Base-by-base conservation (phyloP, 2,888 invertebrate genomes). In the Spicauda simplicius region DNA sequence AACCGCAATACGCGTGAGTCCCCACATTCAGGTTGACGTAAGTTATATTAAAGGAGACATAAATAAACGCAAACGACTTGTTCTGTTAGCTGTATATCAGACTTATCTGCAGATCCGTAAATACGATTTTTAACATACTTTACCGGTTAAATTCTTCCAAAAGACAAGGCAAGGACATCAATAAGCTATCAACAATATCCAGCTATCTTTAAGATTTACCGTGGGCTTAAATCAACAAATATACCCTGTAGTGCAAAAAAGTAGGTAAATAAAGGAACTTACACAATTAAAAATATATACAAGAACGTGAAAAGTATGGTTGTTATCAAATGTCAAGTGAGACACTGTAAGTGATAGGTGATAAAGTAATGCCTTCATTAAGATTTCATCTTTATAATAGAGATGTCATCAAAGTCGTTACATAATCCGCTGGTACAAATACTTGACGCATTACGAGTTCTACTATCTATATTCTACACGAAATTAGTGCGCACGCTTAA, bases 41-140 rank as follows among this genome's bases (percentile, higher is more conserved):
- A 45, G 41, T 58, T 11, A 18, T 58, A 45, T 58, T 56, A 37
- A 56, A 55, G 54, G 25, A 30, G 55, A 55, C n/a, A 45, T 58
- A 58, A 58, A 30, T 59, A 59, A 59, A 59, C 59, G 50, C 30
- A 18, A 48, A 59, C n/a, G 50, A 19, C 48, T 30, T 52, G 19
- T 16, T 45, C 37, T n/a, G 45, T 14, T 20, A 33, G 50, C 30
- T 37, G 18, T 53, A 61, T 61, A 8, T 61, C 30, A 18, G 48
- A 8, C 14, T 20, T 53, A 25, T 20, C 25, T 19, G 14, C 14
- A 7, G 53, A 18, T 50, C 20, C n/a, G 33, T 60, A 50, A 30
- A 50, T 50, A 52, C 25, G 18, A 52, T 25, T 41, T 54, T 41
- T 54, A 20, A 62, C 6, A 16, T 37, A 37, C 30, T 37, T 25